These are phyloP conservation scores for Brachionus rotundiformis DNA, from an alignment of 1,140 invertebrate genomes.

Conservation along the genomic window DNA sequence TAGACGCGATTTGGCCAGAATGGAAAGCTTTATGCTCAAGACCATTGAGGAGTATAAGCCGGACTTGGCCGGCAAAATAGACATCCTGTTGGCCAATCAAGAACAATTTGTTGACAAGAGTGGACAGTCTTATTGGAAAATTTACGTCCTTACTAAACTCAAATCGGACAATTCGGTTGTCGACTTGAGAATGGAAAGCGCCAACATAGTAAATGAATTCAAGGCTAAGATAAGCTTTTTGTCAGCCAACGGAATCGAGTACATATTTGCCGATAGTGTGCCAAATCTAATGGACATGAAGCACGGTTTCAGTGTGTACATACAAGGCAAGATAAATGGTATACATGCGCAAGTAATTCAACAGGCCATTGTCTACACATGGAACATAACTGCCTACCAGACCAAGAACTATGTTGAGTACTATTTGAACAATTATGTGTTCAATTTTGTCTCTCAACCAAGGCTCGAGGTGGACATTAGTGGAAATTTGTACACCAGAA, in stretches of 20 bases:
- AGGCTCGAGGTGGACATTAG: background rate
- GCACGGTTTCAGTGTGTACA: background rate
- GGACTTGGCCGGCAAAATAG: background rate
- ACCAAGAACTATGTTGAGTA: conserved; percentile 7
- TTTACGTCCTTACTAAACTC: background rate
- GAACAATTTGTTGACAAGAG: background rate
- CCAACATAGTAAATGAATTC: background rate
- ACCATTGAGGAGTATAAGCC: background rate
- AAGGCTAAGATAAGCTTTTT: conserved; percentile 15
- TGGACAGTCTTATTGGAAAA: conserved; percentile 19
- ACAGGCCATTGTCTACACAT: conserved; percentile 48
- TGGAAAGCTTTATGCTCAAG: background rate
- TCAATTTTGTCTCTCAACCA: background rate
- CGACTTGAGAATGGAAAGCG: background rate
- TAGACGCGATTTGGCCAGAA: background rate
- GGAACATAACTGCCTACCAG: conserved; percentile 48
- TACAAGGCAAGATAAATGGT: conserved; percentile 19
- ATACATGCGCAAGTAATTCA: background rate
- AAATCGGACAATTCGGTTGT: background rate
- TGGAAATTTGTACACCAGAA: conserved; percentile 25
- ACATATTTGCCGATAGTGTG: background rate
- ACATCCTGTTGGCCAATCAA: conserved; percentile 32
- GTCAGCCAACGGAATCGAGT: background rate
- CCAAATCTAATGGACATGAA: background rate
- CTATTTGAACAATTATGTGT: conserved; percentile 26